Evolutionary conservation across 2,797 vertebrate genomes (phyloP).

Genomic region (Pangasius djambal): DNA sequence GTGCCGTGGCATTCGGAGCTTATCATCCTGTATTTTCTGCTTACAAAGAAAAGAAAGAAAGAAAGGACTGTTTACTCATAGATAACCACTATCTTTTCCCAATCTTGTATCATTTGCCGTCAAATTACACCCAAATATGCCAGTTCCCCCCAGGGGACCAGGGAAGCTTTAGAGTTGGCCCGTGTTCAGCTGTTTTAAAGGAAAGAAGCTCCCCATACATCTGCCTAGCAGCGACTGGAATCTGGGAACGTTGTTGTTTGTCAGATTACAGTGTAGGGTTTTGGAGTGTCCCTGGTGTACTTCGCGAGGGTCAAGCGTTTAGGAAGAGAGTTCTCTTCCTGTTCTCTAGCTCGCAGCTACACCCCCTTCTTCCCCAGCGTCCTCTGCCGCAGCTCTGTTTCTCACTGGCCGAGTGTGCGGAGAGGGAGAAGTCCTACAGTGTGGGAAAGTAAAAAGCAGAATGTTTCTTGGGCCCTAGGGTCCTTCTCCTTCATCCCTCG

Average conservation of each 20-base stretch:
- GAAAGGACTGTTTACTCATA: not conserved
- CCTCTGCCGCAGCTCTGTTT: conserved; percentile 23
- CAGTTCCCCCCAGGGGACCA: not conserved
- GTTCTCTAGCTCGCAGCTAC: not conserved
- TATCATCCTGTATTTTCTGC: not conserved
- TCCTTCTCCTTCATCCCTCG: conserved; percentile 51
- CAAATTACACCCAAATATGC: not conserved
- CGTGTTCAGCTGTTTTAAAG: conserved; percentile 33
- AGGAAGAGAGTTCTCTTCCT: conserved; percentile 41
- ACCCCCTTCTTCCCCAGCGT: not conserved
- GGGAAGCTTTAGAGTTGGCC: not conserved
- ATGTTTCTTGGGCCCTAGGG: conserved; percentile 47
- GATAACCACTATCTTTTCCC: not conserved
- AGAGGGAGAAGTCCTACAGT: conserved; percentile 47
- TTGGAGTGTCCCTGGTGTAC: not conserved
- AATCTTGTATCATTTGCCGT: not conserved
- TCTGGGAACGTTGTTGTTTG: conserved; percentile 35
- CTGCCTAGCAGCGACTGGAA: conserved; percentile 19
- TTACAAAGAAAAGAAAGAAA: not conserved
- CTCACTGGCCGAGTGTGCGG: conserved; percentile 37
- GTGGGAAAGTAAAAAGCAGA: conserved; percentile 67
- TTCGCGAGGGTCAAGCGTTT: conserved; percentile 36
- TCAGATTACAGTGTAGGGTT: not conserved
- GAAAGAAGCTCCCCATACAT: conserved; percentile 16
- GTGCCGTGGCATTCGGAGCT: not conserved